These are phyloP conservation scores for Seira ritae DNA, from an alignment of 2,888 invertebrate species.

Conservation along the genomic window DNA sequence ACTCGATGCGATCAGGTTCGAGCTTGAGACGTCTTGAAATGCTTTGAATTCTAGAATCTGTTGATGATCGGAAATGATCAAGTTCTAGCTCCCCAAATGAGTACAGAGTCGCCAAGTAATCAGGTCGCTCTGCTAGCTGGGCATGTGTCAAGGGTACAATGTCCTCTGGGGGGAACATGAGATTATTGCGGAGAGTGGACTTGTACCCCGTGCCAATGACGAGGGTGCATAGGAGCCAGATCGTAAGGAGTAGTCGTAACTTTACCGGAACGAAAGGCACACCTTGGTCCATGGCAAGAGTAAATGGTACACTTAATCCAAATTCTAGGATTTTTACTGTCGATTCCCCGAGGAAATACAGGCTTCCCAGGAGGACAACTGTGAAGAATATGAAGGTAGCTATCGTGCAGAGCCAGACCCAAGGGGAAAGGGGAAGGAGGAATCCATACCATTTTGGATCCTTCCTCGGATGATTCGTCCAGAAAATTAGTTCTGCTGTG, in stretches of 20 bases:
- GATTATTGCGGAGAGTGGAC: conserved; percentile 41
- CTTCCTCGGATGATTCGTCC: conserved; percentile 46
- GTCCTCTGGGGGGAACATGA: conserved; percentile 53
- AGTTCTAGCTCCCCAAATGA: conserved; percentile 43
- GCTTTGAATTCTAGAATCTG: conserved; percentile 29
- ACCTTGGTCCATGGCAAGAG: conserved; percentile 49
- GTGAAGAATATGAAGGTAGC: background rate
- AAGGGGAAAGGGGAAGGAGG: conserved; percentile 31
- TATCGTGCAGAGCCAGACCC: conserved; percentile 32
- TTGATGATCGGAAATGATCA: conserved; percentile 37
- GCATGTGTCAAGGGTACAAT: conserved; percentile 36
- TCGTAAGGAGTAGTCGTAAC: background rate
- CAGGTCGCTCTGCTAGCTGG: conserved; percentile 25
- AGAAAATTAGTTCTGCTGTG: conserved; percentile 45
- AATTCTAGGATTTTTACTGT: background rate
- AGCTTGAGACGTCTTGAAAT: conserved; percentile 37
- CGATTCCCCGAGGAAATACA: conserved; percentile 7
- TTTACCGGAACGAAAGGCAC: conserved; percentile 18
- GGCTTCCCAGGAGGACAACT: background rate
- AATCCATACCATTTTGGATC: conserved; percentile 59
- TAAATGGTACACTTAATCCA: conserved; percentile 44
- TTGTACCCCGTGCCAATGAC: conserved; percentile 55
- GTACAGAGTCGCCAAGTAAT: conserved; percentile 38
- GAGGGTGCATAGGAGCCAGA: conserved; percentile 49
- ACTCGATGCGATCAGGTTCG: conserved; percentile 6